phyloP scores from a whole-genome alignment of 2,113 vertebrate species.

The Gymnobelideus leadbeateri region DNA sequence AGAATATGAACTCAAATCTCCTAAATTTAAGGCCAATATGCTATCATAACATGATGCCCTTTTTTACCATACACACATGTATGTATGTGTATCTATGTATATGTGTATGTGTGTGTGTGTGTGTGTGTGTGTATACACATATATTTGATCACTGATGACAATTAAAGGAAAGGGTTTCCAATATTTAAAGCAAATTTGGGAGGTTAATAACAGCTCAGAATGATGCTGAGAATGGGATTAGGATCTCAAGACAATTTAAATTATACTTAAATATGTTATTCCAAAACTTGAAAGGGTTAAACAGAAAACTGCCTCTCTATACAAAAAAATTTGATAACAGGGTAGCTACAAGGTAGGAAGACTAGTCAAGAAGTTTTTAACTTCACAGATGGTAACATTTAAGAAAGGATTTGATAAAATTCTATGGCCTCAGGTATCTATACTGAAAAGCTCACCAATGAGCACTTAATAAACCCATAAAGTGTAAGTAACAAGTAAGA shows the following conservation, averaged over 20 bases:
- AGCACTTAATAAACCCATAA: not conserved
- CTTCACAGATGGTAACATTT: not conserved
- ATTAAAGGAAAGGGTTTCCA: not conserved
- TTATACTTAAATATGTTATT: not conserved
- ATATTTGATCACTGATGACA: not conserved
- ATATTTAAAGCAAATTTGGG: not conserved
- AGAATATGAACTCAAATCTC: not conserved
- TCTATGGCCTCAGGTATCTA: not conserved
- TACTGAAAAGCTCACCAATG: not conserved
- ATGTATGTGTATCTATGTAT: no score
- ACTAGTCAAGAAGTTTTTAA: not conserved
- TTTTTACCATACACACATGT: not conserved
- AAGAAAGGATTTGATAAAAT: not conserved
- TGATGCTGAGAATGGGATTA: not conserved
- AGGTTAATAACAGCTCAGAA: not conserved
- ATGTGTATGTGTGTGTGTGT: no score
- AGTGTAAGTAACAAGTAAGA: not conserved
- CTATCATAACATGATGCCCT: not conserved
- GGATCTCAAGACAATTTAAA: not conserved
- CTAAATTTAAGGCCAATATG: not conserved
- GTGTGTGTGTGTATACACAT: no score
- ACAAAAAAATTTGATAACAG: not conserved
- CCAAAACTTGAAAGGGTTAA: not conserved
- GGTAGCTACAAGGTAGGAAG: not conserved
- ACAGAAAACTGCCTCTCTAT: not conserved